Evolutionary conservation across 1,140 invertebrate genomes (phyloP), one percentile per base, ranked within the genome.

Genomic region (Daktulosphaira vitifoliae): DNA sequence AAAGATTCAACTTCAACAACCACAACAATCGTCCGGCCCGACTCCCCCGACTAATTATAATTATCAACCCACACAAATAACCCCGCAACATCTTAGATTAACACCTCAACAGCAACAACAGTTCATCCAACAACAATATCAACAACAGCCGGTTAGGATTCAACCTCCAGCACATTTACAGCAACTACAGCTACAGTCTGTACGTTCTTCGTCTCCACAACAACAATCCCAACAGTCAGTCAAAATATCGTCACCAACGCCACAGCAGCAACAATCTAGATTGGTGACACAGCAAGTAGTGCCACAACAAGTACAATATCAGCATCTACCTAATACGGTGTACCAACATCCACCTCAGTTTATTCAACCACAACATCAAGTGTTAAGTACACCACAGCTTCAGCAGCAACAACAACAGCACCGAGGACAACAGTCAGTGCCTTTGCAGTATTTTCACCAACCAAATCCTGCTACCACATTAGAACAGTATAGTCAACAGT

Each of bases 1-100:
- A 15, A 62, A 46, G 56, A 62, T 62, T 20, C 56, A 62, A 13
- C 16, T 62, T 11, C 56, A 62, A 23, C 56, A 62, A 11, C 56
- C 56, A 3, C 52, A 39, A 15, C 39, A 9, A 11, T 22, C 51
- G n/a, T 22, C 16, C 33, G 15, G 18, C 37, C 33, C 9, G 15
- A 33, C 15, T 1, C 53, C 20, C 22, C 53, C 20, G 6, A 38
- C 20, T 8, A 33, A 54, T 13, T 15, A 33, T 29, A 38, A 62
- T 7, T 48, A 62, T 48, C 56, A 48, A 11, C 56, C 56, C 13
- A 33, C 56, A 2, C 56, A 62, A 6, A 3, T 23, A 11, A 25
- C 26, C 6, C 56, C 16, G 20, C 54, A 59, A 11, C 54, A 59
- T 8, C 11, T 26, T 15, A 59, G 39, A 8, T 18, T 59, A 22